Evolutionary conservation across 2,113 vertebrate genomes (phyloP), one percentile per base, ranked within the genome.

Genomic region (Phalacrocorax aristotelis): DNA sequence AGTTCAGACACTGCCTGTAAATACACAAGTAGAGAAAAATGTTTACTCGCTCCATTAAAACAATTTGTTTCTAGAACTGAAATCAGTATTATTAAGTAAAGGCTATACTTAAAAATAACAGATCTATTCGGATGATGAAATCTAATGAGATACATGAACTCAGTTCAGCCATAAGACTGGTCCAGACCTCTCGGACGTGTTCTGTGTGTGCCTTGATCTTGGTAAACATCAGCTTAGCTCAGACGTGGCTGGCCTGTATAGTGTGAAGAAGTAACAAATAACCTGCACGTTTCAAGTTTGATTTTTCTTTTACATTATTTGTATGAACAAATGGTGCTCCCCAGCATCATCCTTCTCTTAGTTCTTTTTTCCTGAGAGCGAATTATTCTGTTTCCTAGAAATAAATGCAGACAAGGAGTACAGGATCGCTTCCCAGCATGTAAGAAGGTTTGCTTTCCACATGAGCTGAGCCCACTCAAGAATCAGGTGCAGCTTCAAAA

Each of bases 151-250:
- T 40, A 4, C 0, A 11, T 13, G 14, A 65, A 34, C 25, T 29
- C 26, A 40, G 13, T 52, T 75, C 16, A n/a, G 12, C 29, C 70
- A 0, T 18, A 51, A n/a, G 49, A 22, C 18, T 48, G 38, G 38
- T 32, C 57, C 44, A 36, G 12, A 10, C 58, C 64, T 79, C 68
- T 58, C 0, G 0, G 46, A 32, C 3, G 0, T 44, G 11, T 57
- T 85, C 51, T 52, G 7, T 58, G 1, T 30, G 19, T 51, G 36
- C 27, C 55, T 69, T 44, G 18, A 11, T 30, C 49, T 75, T 58
- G 32, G n/a, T 25, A 29, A 69, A 44, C 49, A 23, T 26, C 60
- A 0, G 0, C 40, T 44, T 42, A 34, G 20, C 42, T n/a, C 16
- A 46, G 62, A 9, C 9, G 1, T 27, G 49, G 27, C 20, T 62